A percentile compares a stretch with the other conserved stretches of the same genome.
Conservation (phyloP, 92 coral and sea anemone genomes). For the Desmophyllum pertusum region DNA sequence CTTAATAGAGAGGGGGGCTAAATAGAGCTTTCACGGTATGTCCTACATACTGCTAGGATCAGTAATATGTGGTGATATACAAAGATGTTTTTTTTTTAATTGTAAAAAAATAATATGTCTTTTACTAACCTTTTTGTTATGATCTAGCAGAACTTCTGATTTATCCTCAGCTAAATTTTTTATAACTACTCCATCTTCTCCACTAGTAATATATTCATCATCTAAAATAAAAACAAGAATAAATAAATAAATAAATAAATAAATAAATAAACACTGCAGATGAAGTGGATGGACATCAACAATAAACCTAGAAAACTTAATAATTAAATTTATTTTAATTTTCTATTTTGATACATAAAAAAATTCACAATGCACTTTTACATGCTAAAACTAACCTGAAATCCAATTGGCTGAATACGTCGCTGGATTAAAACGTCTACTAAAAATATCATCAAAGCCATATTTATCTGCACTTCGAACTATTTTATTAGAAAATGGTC, state of each 20-base stretch:
- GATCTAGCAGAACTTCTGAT: conserved; percentile 6
- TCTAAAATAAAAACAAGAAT: conserved; percentile 27
- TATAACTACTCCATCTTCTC: conserved; percentile 14
- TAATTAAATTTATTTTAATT: too few relatives aligned
- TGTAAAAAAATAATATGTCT: neutral
- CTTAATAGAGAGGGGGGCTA: too few relatives aligned
- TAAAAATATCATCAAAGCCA: conserved; percentile 53
- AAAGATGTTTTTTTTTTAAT: too few relatives aligned
- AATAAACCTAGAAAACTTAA: neutral
- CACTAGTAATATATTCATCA: conserved; percentile 32
- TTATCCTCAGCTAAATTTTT: conserved; percentile 19
- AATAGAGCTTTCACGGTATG: too few relatives aligned
- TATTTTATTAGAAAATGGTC: conserved; percentile 3
- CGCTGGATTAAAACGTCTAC: conserved; percentile 35
- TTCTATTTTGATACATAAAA: neutral
- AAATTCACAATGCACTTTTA: too few relatives aligned
- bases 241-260: neutral
- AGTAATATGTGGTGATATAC: too few relatives aligned
- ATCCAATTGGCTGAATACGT: conserved; percentile 51
- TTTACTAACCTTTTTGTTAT: neutral
- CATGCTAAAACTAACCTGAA: conserved; percentile 38
- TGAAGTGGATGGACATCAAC: neutral
- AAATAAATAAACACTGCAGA: too few relatives aligned
- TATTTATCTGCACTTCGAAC: conserved; percentile 41
- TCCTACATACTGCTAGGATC: too few relatives aligned